Evolutionary conservation across 1,140 invertebrate species (phyloP).

Genomic region (Cydia fagiglandana): DNA sequence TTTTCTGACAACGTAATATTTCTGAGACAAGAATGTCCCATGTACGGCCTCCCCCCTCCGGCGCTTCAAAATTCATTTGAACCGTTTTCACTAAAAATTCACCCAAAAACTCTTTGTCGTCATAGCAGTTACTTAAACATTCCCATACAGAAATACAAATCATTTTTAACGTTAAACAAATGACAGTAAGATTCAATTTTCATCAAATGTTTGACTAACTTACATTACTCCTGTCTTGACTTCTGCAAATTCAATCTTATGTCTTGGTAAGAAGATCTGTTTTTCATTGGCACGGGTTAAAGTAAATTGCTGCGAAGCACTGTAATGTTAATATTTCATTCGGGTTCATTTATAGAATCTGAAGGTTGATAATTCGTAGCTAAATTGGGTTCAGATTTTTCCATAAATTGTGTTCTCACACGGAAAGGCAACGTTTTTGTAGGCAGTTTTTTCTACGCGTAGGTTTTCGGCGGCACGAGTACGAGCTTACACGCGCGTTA

Average conservation of each 20-base stretch:
- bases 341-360: conserved; percentile 10
- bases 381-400: conserved; percentile 11
- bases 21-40: not conserved
- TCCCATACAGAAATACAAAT: not conserved
- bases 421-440: not conserved
- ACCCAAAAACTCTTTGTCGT: conserved; percentile 12
- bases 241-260: not conserved
- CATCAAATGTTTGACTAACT: not conserved
- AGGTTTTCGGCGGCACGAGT: no score
- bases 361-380: conserved; percentile 11
- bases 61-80: conserved; percentile 1
- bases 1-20: conserved; percentile 4
- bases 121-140: not conserved
- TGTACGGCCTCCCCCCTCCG: not conserved
- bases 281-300: not conserved
- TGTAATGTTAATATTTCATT: conserved; percentile 17
- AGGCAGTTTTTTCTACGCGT: not conserved
- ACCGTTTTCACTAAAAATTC: conserved; percentile 1
- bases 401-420: not conserved
- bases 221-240: not conserved
- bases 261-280: not conserved
- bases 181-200: not conserved
- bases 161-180: not conserved
- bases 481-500: no score
- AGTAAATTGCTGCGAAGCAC: conserved; percentile 1